Evolutionary conservation across 2,888 invertebrate species (phyloP).

Genomic region (Crossocerus cetratus): DNA sequence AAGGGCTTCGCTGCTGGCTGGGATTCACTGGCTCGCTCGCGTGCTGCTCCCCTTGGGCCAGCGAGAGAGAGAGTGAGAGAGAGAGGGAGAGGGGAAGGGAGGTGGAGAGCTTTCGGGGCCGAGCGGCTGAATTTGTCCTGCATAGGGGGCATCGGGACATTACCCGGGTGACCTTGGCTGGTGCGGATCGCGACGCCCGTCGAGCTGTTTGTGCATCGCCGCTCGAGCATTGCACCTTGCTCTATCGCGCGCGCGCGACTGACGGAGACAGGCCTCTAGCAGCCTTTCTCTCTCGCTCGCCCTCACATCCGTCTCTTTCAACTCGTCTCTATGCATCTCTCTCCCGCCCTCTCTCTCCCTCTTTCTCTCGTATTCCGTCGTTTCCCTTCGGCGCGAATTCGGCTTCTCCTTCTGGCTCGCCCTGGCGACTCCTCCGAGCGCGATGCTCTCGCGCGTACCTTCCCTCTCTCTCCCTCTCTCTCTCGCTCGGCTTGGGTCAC

Average conservation of each 20-base stretch:
- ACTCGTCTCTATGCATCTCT: slow-evolving; percentile 36
- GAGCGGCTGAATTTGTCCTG: slow-evolving; percentile 73
- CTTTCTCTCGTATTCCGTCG: slow-evolving; percentile 21
- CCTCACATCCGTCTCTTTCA: slow-evolving; percentile 15
- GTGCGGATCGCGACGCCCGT: slow-evolving; percentile 62
- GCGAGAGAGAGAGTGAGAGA: slow-evolving; percentile 15
- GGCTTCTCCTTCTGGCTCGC: slow-evolving; percentile 17
- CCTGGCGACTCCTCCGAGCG: not conserved
- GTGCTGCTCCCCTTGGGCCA: not conserved
- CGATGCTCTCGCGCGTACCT: slow-evolving; percentile 19
- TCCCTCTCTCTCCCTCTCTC: slow-evolving; percentile 25
- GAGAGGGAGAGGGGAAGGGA: slow-evolving; percentile 8
- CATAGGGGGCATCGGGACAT: slow-evolving; percentile 77
- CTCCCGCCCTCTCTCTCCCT: slow-evolving; percentile 25
- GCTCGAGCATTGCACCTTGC: slow-evolving; percentile 73
- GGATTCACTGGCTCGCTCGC: slow-evolving; percentile 8
- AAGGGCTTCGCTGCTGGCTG: slow-evolving; percentile 10
- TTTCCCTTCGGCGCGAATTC: slow-evolving; percentile 17
- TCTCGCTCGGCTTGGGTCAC: slow-evolving; percentile 26
- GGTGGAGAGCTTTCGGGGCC: slow-evolving; percentile 49
- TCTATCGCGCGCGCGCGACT: slow-evolving; percentile 68
- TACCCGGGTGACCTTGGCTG: slow-evolving; percentile 77
- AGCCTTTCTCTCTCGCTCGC: slow-evolving; percentile 21
- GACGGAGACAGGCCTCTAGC: slow-evolving; percentile 7
- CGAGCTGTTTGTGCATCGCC: slow-evolving; percentile 72